A percentile compares a stretch with the other conserved stretches of the same genome.
These are phyloP conservation scores for Tenodera sinensis DNA, from an alignment of 2,888 invertebrate species.

Conservation along the genomic window DNA sequence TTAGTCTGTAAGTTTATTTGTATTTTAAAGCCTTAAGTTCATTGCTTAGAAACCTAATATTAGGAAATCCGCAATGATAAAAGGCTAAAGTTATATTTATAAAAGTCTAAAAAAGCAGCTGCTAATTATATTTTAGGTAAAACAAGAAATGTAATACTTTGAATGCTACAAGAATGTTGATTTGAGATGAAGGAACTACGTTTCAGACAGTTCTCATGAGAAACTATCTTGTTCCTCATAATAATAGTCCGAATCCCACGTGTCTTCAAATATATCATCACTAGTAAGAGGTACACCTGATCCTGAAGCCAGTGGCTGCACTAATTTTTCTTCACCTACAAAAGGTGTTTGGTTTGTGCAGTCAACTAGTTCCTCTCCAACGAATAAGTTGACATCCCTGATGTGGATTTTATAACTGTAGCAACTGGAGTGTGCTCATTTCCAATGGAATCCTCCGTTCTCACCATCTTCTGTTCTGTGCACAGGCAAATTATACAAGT, in stretches of 20 bases:
- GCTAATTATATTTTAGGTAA: too few species aligned
- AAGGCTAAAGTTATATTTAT: too few species aligned
- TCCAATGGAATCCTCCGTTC: not conserved
- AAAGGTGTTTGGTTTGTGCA: not conserved
- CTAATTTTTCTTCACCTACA: not conserved
- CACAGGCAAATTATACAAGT: not conserved
- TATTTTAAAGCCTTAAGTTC: too few species aligned
- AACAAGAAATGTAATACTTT: not conserved
- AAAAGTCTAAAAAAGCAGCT: too few species aligned
- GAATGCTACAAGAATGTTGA: not conserved
- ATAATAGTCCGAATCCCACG: conserved; percentile 12
- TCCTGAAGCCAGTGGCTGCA: not conserved
- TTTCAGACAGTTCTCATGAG: not conserved
- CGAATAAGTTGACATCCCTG: conserved; percentile 3
- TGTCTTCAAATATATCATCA: not conserved
- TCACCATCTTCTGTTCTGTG: conserved; percentile 1
- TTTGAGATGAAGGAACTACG: not conserved
- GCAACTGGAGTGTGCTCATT: not conserved
- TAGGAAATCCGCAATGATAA: too few species aligned
- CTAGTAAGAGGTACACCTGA: not conserved
- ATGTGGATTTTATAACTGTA: not conserved
- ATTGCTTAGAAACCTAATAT: too few species aligned
- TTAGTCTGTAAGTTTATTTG: too few species aligned
- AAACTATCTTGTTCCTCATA: conserved; percentile 19
- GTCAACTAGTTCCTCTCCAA: conserved; percentile 4